These are phyloP conservation scores for Chrysaora quinquecirrha DNA, from an alignment of 30 jellyfish, hydroid and myxozoan species.

Conservation along the genomic window DNA sequence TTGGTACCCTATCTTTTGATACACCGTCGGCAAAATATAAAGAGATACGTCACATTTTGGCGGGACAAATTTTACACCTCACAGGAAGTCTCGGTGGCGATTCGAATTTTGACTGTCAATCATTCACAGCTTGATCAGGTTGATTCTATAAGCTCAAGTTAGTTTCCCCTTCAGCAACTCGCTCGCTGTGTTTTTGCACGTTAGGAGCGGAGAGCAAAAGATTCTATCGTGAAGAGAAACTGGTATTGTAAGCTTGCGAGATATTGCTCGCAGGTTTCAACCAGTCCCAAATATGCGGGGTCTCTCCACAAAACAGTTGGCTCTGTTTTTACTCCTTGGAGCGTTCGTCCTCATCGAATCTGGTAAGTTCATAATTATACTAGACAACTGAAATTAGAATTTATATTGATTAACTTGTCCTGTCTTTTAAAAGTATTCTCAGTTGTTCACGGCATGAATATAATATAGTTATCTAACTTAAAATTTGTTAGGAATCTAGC, in stretches of 20 bases:
- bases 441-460: no score
- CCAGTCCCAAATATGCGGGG: constrained; percentile 82
- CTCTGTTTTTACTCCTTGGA: constrained; percentile 38
- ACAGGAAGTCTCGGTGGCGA: no score
- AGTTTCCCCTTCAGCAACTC: background rate
- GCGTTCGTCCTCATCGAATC: constrained; percentile 28
- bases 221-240: constrained; percentile 52
- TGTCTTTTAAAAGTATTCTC: no score
- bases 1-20: no score
- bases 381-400: no score
- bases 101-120: constrained; percentile 41
- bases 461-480: background rate
- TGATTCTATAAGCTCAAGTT: constrained; percentile 39
- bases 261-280: constrained; percentile 77
- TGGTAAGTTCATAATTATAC: constrained; percentile 52
- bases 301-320: constrained; percentile 45
- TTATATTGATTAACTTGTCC: no score
- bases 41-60: no score
- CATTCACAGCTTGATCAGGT: constrained; percentile 64
- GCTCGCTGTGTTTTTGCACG: constrained; percentile 15
- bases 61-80: no score
- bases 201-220: constrained; percentile 22
- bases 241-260: constrained; percentile 77
- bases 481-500: background rate
- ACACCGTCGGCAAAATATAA: no score